A percentile compares a stretch with the other conserved stretches of the same genome.
These are phyloP conservation scores for Altica lythri DNA, from an alignment of 2,888 invertebrate species.

Conservation along the genomic window DNA sequence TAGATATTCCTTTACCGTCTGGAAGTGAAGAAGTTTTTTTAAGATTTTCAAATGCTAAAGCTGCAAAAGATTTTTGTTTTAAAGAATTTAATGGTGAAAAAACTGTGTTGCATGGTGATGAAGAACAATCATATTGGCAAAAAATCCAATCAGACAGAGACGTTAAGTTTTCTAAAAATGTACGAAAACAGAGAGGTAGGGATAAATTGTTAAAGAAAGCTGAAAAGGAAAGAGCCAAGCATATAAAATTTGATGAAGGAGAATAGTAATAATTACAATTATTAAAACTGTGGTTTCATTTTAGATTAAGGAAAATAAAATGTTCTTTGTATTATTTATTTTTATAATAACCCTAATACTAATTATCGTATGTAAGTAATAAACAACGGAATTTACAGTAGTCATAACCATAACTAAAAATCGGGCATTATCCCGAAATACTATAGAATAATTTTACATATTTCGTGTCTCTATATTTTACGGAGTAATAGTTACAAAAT, in stretches of 20 bases:
- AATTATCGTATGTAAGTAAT: too few relatives aligned
- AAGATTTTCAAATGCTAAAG: slow-evolving; percentile 63
- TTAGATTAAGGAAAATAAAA: too few relatives aligned
- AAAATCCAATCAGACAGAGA: slow-evolving; percentile 70
- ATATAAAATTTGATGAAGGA: slow-evolving; percentile 70
- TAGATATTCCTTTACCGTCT: slow-evolving; percentile 71
- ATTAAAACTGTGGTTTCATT: too few relatives aligned
- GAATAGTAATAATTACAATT: slow-evolving; percentile 23
- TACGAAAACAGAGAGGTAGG: slow-evolving; percentile 63
- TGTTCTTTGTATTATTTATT: too few relatives aligned
- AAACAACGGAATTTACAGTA: too few relatives aligned
- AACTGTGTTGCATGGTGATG: slow-evolving; percentile 56
- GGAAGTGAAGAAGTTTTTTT: slow-evolving; percentile 71
- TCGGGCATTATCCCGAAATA: too few relatives aligned
- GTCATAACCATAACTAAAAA: too few relatives aligned
- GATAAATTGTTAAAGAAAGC: slow-evolving; percentile 65
- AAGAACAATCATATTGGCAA: slow-evolving; percentile 80
- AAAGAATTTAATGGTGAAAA: slow-evolving; percentile 34
- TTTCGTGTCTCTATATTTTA: too few relatives aligned
- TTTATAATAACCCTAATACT: too few relatives aligned
- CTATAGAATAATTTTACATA: too few relatives aligned
- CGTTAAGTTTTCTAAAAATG: slow-evolving; percentile 59
- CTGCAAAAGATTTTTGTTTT: slow-evolving; percentile 56
- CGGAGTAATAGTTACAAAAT: too few relatives aligned
- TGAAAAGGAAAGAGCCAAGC: slow-evolving; percentile 71